Conservation (phyloP, 2,888 invertebrate genomes). For the Cheilosia impressa region DNA sequence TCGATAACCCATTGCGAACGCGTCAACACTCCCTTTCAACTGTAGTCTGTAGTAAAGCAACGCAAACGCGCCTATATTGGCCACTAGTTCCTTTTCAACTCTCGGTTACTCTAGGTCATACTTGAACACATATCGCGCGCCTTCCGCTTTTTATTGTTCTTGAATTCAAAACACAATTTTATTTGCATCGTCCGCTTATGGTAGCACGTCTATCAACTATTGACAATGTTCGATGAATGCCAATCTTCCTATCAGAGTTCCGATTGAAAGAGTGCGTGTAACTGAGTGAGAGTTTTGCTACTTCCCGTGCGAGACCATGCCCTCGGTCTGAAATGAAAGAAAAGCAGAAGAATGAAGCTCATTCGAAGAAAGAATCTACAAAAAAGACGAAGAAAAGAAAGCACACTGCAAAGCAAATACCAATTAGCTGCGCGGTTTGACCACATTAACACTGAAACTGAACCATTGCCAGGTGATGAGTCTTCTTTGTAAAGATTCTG, state of each 20-base stretch:
- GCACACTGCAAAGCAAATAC: slow-evolving; percentile 10
- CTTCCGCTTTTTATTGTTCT: slow-evolving; percentile 35
- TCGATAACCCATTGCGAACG: slow-evolving; percentile 39
- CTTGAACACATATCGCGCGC: slow-evolving; percentile 18
- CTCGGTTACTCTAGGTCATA: slow-evolving; percentile 51
- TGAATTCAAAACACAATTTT: slow-evolving; percentile 33
- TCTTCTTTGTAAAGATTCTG: too few relatives aligned
- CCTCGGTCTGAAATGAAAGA: slow-evolving; percentile 22
- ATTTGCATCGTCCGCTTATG: slow-evolving; percentile 38
- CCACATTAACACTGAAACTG: neutral
- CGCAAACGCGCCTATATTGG: neutral
- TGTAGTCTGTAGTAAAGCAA: too few relatives aligned
- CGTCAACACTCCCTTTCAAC: slow-evolving; percentile 1
- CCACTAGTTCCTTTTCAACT: slow-evolving; percentile 29
- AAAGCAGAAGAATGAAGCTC: neutral
- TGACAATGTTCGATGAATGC: slow-evolving; percentile 44
- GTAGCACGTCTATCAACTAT: slow-evolving; percentile 52
- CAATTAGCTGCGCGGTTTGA: slow-evolving; percentile 7
- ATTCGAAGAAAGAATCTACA: slow-evolving; percentile 3
- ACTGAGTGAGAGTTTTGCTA: slow-evolving; percentile 35
- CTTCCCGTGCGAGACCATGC: neutral
- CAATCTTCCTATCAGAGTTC: slow-evolving; percentile 32
- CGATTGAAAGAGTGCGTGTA: slow-evolving; percentile 44
- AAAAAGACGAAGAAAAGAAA: slow-evolving; percentile 21
- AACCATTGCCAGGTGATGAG: too few relatives aligned